Evolutionary conservation across 2,113 vertebrate species (phyloP), one percentile per base, ranked within the genome.

Genomic region (Caloenas nicobarica): DNA sequence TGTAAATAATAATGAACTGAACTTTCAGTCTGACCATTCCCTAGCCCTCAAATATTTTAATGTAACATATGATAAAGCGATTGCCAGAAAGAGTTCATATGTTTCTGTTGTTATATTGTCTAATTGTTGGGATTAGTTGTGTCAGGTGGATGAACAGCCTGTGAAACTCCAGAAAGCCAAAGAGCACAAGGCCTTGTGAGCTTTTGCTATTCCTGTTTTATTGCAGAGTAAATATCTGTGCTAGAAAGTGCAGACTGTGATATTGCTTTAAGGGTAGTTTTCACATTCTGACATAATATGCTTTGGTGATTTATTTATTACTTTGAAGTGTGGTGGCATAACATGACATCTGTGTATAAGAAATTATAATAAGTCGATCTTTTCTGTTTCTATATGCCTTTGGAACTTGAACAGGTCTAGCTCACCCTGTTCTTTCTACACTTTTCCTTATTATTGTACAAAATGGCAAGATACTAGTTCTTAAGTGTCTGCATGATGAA

Each of bases 1-100:
- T 93, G 83, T 95, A 96, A 97, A 96, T 81, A 96, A 69, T 76
- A 31, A 65, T 42, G 86, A 92, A 60, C 77, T 91, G 61, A 95
- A 81, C 92, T 93, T 95, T 93, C 46, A 60, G 54, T 81, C 36
- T 0, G 11, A 69, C 80, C 65, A 51, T 93, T 92, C 80, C n/a
- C 8, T 33, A 88, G 29, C 25, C 46, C 61, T 92, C 72, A 74
- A 74, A 72, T 84, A 88, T 81, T 95, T 92, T 92, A 81, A 64
- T 81, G 82, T 25, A 95, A 69, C 53, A 36, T 79, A 94, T 60
- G 88, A 96, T 71, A 72, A 89, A 97, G 51, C 69, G 48, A 7
- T 95, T 92, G 61, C 81, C 57, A 84, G 90, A 88, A 88, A 90
- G 96, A 76, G 53, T 90, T 93, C 65, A 18, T 81, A 38, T 81